Evolutionary conservation across 2,888 invertebrate genomes (phyloP).

Genomic region (Coelogynopora nodosa): DNA sequence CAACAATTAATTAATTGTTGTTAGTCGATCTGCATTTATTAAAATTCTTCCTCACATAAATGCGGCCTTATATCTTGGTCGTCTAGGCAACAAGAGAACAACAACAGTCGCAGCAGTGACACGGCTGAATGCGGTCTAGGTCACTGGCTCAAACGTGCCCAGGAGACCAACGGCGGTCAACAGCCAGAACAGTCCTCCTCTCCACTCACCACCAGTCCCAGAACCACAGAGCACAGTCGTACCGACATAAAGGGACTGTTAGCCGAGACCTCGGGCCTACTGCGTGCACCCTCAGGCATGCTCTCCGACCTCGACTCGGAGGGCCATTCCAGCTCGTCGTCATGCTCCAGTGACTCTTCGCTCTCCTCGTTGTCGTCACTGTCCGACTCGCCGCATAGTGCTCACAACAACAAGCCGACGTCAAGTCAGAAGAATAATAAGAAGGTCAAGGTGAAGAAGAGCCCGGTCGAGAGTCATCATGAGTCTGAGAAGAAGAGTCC

Average conservation of each 20-base stretch:
- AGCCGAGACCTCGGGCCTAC: neutral
- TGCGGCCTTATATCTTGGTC: too few relatives aligned
- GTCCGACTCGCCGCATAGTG: neutral
- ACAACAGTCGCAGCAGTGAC: neutral
- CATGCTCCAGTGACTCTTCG: neutral
- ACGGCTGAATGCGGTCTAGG: neutral
- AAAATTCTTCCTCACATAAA: too few relatives aligned
- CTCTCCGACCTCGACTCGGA: neutral
- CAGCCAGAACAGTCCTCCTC: neutral
- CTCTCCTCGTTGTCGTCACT: neutral
- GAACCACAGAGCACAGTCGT: neutral
- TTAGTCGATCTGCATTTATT: too few relatives aligned
- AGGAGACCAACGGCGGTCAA: neutral
- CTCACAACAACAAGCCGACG: neutral
- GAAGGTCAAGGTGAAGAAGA: neutral
- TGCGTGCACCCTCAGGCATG: slow-evolving; percentile 5
- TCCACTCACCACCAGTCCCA: neutral
- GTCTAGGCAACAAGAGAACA: neutral
- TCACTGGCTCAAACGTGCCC: slow-evolving; percentile 16
- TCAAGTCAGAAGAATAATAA: neutral
- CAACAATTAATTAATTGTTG: too few relatives aligned
- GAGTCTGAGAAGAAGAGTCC: neutral
- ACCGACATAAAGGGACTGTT: neutral
- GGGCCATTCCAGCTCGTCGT: neutral
- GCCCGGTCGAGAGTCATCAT: too few relatives aligned